These are phyloP conservation scores for Tetrao urogallus DNA, from an alignment of 2,113 vertebrate genomes.

Conservation along the genomic window DNA sequence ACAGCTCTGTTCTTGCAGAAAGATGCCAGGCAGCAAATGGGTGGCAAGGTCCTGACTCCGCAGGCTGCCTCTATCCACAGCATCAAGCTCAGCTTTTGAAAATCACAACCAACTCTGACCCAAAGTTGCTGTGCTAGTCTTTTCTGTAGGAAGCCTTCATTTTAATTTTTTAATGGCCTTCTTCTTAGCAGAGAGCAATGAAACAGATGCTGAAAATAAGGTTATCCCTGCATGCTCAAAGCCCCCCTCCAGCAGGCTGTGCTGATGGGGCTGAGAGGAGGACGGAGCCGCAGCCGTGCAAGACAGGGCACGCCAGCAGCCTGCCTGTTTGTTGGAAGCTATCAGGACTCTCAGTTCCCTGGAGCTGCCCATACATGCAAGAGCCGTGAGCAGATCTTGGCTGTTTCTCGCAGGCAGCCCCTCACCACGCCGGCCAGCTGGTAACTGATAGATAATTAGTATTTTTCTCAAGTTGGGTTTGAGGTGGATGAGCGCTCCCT, in stretches of 20 bases:
- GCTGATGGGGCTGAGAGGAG: not conserved
- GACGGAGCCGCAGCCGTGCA: not conserved
- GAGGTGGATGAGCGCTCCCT: not conserved
- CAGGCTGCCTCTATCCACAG: fast-evolving
- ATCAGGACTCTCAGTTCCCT: not conserved
- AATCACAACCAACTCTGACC: fast-evolving
- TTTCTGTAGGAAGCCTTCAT: not conserved
- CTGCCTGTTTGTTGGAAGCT: conserved; percentile 9
- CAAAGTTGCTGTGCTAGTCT: fast-evolving
- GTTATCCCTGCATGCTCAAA: conserved; percentile 39
- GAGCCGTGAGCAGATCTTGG: not conserved
- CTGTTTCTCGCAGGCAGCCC: conserved; percentile 17
- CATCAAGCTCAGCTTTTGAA: not conserved
- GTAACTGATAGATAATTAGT: conserved; percentile 79
- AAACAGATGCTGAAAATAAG: conserved; percentile 66
- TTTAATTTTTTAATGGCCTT: conserved; percentile 30
- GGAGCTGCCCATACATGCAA: conserved; percentile 69
- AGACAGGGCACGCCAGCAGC: conserved; percentile 24
- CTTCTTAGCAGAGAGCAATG: not conserved
- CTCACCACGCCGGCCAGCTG: conserved; percentile 56
- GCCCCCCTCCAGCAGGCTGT: not conserved
- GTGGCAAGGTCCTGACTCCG: fast-evolving
- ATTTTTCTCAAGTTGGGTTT: conserved; percentile 71
- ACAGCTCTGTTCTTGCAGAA: not conserved
- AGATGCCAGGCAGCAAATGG: fast-evolving